Evolutionary conservation across 2,113 vertebrate species (phyloP), one percentile per base, ranked within the genome.

Genomic region (Cyanistes caeruleus): DNA sequence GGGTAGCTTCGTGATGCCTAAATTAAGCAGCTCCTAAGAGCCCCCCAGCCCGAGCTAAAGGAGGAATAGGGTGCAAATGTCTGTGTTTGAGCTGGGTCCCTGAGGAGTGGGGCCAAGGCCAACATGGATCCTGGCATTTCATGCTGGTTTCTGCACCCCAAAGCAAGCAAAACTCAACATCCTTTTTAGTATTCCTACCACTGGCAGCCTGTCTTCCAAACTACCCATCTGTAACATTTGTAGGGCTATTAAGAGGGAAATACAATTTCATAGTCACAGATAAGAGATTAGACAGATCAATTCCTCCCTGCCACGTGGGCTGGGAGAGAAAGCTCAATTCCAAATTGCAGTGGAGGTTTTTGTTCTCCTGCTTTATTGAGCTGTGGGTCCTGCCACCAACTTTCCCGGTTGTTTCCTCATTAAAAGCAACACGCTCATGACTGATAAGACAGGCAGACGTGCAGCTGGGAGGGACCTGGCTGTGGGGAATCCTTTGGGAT

Each of bases 231-330:
- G 69, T 92, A 95, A 96, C 97, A 74, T 91, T 80, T 93, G 97
- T 88, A 78, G 96, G 88, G 95, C 96, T 94, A 92, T 98, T 97
- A 98, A 93, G 97, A 97, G 79, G 93, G 96, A 96, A 98, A 96
- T 93, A 97, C 96, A 97, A 97, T 98, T 98, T 98, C 98, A 97
- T 94, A 97, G 98, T 93, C 93, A 87, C 95, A 95, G 97, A 97
- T 96, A 97, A 95, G 97, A 97, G 97, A 98, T 97, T 89, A 97
- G 94, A 94, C 91, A 79, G 94, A 97, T 97, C 97, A 96, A 96
- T 96, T 84, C 83, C 65, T 96, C 78, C 79, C 91, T 6, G 7
- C 11, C 39, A 86, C 96, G 91, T 0, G 8, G 92, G 70, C 90
- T 30, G 87, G 77, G 84, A 79, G 63, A 75, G 39, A 70, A 80